A percentile compares a stretch with the other conserved stretches of the same genome.
Conservation (phyloP, 92 coral and sea anemone genomes). For the Desmophyllum pertusum region DNA sequence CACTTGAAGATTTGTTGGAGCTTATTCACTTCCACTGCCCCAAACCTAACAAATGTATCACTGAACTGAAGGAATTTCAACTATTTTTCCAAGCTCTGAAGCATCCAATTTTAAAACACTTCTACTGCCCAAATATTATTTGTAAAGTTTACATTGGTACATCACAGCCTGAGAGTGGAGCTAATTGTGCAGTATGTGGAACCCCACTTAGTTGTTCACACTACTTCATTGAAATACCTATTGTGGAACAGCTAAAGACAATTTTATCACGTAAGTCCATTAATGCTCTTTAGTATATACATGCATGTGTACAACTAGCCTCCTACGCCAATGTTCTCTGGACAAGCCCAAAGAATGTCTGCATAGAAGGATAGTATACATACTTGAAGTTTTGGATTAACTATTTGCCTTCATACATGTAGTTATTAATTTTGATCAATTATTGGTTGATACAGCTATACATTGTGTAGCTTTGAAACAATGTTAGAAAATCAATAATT, state of each 20-base stretch:
- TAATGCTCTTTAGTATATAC: too few relatives aligned
- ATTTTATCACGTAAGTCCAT: slow-evolving; percentile 42
- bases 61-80: slow-evolving; percentile 37
- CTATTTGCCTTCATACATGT: too few relatives aligned
- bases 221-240: slow-evolving; percentile 47
- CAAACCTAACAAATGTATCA: slow-evolving; percentile 29
- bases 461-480: too few relatives aligned
- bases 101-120: slow-evolving; percentile 45
- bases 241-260: slow-evolving; percentile 45
- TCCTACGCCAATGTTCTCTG: too few relatives aligned
- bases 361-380: too few relatives aligned
- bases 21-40: slow-evolving; percentile 39
- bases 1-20: slow-evolving; percentile 48
- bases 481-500: too few relatives aligned
- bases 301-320: too few relatives aligned
- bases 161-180: slow-evolving; percentile 27
- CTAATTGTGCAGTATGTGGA: slow-evolving; percentile 43
- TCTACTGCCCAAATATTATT: slow-evolving; percentile 34
- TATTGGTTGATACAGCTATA: too few relatives aligned
- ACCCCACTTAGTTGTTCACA: background rate
- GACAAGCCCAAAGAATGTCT: too few relatives aligned
- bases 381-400: too few relatives aligned
- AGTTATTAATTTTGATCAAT: too few relatives aligned
- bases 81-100: slow-evolving; percentile 34
- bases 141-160: slow-evolving; percentile 46